These are phyloP conservation scores for Fragum whitleyi DNA, from an alignment of 2,888 invertebrate species.

Conservation along the genomic window DNA sequence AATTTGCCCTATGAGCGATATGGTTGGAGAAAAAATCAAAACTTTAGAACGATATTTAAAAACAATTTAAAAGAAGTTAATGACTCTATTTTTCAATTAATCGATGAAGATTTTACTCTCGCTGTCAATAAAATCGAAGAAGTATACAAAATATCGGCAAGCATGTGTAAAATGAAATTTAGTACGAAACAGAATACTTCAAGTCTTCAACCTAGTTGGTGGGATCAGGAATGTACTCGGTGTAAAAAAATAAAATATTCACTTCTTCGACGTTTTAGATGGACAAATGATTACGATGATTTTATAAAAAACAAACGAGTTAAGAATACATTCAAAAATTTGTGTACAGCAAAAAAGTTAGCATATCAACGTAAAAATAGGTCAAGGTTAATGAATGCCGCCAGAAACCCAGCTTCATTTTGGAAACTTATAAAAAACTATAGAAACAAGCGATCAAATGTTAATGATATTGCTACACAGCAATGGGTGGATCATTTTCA, in stretches of 20 bases:
- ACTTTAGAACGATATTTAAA: no score
- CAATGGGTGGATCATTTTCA: background rate
- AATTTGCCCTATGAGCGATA: no score
- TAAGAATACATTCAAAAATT: background rate
- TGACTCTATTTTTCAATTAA: no score
- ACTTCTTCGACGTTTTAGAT: constrained; percentile 5
- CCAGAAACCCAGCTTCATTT: background rate
- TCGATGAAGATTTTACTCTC: no score
- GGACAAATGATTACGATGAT: background rate
- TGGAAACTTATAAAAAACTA: constrained; percentile 7
- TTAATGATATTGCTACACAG: background rate
- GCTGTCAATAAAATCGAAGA: no score
- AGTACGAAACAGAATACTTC: no score
- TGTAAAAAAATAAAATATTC: constrained; percentile 13
- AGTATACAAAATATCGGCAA: no score
- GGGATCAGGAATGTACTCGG: background rate
- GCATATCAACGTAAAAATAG: background rate
- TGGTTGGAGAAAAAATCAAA: no score
- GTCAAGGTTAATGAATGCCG: background rate
- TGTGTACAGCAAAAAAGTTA: constrained; percentile 4
- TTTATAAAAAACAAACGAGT: background rate
- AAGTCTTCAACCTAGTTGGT: background rate
- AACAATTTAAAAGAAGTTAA: no score
- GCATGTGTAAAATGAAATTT: no score
- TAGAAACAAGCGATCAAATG: background rate